Evolutionary conservation across 2,113 vertebrate species (phyloP).

Genomic region (Fregata magnificens): DNA sequence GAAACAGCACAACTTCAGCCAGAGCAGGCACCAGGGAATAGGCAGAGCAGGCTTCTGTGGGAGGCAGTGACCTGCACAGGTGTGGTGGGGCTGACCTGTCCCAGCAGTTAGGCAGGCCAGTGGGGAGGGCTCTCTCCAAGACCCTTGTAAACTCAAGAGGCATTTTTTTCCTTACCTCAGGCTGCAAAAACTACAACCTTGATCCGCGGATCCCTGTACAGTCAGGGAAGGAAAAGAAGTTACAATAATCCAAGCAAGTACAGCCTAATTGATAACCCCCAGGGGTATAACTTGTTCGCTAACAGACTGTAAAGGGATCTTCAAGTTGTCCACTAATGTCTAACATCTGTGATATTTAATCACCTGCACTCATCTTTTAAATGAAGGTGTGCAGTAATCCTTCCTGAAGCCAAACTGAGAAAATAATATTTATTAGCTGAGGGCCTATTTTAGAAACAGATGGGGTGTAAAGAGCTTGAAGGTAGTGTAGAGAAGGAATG

Average conservation of each 20-base stretch:
- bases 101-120: neutral
- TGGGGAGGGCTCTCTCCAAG: neutral
- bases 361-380: neutral
- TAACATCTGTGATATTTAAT: slow-evolving; percentile 26
- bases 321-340: neutral
- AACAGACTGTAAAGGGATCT: neutral
- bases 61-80: neutral
- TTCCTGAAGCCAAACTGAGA: neutral
- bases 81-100: neutral
- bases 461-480: slow-evolving; percentile 33
- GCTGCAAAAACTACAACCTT: neutral
- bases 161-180: neutral
- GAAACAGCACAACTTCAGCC: neutral
- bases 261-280: neutral
- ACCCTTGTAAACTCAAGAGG: neutral
- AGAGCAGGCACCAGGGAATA: neutral
- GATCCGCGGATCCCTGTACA: neutral
- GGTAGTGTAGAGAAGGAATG: neutral
- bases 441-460: neutral
- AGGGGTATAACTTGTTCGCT: neutral
- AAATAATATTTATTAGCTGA: neutral
- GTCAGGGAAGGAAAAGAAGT: neutral
- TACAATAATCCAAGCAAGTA: neutral
- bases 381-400: slow-evolving; percentile 3
- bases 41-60: neutral